Evolutionary conservation across 2,113 vertebrate species (phyloP), one percentile per base, ranked within the genome.

Genomic region (Sander vitreus): DNA sequence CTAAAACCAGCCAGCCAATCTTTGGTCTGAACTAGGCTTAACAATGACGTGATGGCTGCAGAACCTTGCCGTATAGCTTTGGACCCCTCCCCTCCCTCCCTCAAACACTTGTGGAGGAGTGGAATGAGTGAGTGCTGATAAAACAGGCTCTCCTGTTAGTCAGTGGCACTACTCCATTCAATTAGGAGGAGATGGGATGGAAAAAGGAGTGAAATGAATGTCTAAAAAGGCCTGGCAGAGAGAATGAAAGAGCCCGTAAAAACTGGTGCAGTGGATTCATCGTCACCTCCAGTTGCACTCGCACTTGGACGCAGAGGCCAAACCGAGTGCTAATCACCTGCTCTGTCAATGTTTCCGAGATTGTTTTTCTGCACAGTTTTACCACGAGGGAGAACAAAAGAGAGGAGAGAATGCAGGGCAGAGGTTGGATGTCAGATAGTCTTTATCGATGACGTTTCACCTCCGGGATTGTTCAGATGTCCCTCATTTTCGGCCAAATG

Each of bases 81-180:
- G 23, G 62, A 43, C 48, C 19, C 70, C 76, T 50, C 74, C 69
- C 64, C 51, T 73, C 18, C 85, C 51, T 64, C 47, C 64, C 74
- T 72, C 57, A 73, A 72, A 75, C 84, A 68, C 85, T 81, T 47
- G 76, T 66, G 71, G 79, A 78, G 76, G 70, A 83, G 80, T 70
- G 78, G 73, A 80, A 68, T 77, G 87, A 89, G 60, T 71, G 87
- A 92, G 81, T 73, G 87, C 88, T 84, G 89, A 90, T 93, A 91
- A 93, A 82, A 87, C 83, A 69, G 76, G 36, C 80, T 84, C 77
- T 88, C 72, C 86, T 90, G 63, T 86, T 83, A 30, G 79, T 83
- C 85, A 63, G 76, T 78, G 85, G 76, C 88, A 69, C 58, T 53
- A 81, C 65, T 88, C 77, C 89, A 86, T 89, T 91, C 92, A 87